phyloP scores from a whole-genome alignment of 2,797 vertebrate species.

The Pseudotriccus pelzelni region DNA sequence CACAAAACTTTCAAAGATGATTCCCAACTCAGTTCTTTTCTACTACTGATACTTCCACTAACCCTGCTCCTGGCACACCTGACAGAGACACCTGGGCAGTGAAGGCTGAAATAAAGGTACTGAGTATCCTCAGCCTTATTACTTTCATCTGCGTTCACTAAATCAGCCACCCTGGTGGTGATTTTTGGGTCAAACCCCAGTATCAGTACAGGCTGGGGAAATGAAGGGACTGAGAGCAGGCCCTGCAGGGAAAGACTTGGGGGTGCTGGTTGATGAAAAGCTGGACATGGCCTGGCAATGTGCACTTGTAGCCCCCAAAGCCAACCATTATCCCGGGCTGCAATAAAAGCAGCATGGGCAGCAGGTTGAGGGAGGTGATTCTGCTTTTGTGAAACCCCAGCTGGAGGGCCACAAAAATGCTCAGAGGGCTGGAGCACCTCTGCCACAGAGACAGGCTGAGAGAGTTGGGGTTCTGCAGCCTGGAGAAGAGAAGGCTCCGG shows the following conservation, averaged over 20 bases:
- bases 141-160: not conserved
- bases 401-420: not conserved
- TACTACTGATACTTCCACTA: not conserved
- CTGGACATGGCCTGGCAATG: not conserved
- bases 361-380: not conserved
- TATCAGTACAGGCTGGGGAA: not conserved
- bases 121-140: not conserved
- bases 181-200: not conserved
- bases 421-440: not conserved
- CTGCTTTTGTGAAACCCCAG: not conserved
- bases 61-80: not conserved
- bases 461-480: not conserved
- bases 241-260: no score
- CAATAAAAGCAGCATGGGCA: not conserved
- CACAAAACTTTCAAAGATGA: not conserved
- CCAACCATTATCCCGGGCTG: not conserved
- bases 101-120: not conserved
- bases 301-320: not conserved
- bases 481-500: not conserved
- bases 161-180: not conserved
- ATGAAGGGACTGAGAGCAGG: not conserved
- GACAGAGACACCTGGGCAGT: not conserved
- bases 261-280: not conserved
- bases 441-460: not conserved
- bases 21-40: not conserved